Evolutionary conservation across 1,140 invertebrate species (phyloP).

Genomic region (Dufourea novaeangliae): DNA sequence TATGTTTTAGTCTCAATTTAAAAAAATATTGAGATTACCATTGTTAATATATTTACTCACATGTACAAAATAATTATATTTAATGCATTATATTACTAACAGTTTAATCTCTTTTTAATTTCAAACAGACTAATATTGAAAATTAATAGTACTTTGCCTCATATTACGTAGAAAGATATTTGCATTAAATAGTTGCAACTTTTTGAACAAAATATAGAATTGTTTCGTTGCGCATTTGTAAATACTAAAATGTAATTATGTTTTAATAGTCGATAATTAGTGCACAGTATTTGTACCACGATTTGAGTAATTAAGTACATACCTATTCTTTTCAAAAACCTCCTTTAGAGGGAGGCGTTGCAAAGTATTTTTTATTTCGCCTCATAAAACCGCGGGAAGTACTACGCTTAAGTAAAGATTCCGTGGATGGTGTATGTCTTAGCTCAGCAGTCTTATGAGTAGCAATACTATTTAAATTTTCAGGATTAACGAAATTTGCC

Average conservation of each 20-base stretch:
- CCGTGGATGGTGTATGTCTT: slow-evolving; percentile 82
- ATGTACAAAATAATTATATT: slow-evolving; percentile 12
- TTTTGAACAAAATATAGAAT: slow-evolving; percentile 24
- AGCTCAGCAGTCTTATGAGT: slow-evolving; percentile 75
- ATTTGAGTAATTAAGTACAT: slow-evolving; percentile 34
- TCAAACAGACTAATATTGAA: slow-evolving; percentile 1
- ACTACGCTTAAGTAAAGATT: slow-evolving; percentile 81
- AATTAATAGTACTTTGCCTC: not conserved
- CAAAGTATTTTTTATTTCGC: slow-evolving; percentile 79
- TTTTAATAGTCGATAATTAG: not conserved
- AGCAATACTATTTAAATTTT: slow-evolving; percentile 65
- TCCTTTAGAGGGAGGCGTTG: slow-evolving; percentile 76
- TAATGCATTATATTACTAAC: slow-evolving; percentile 24
- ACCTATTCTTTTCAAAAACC: slow-evolving; percentile 62
- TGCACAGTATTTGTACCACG: slow-evolving; percentile 12
- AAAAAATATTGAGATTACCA: not conserved
- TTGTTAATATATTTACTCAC: not conserved
- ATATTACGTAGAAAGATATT: slow-evolving; percentile 8
- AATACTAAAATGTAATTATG: not conserved
- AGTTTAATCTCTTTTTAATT: slow-evolving; percentile 16
- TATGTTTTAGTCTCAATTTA: slow-evolving; percentile 13
- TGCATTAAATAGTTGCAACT: slow-evolving; percentile 22
- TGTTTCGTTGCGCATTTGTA: slow-evolving; percentile 9
- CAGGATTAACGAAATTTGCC: slow-evolving; percentile 83
- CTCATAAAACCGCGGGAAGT: slow-evolving; percentile 75